A percentile compares a stretch with the other conserved stretches of the same genome.
Conservation (phyloP, 2,888 invertebrate genomes). For the Drosophila mettleri region DNA sequence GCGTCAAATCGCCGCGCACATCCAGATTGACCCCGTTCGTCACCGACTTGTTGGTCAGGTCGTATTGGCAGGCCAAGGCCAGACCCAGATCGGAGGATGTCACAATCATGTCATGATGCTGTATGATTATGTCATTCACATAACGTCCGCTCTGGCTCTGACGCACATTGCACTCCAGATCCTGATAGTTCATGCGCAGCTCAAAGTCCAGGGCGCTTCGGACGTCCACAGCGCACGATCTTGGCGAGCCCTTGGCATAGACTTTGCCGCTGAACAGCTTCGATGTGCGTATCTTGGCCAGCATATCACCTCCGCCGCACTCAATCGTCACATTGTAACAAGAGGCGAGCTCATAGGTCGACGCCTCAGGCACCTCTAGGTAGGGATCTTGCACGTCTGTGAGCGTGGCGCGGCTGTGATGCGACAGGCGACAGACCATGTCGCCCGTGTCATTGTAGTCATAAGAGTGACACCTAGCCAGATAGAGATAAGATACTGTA, state of each 20-base stretch:
- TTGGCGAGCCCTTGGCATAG: slow-evolving; percentile 93
- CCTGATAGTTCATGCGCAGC: slow-evolving; percentile 95
- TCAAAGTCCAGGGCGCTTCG: slow-evolving; percentile 95
- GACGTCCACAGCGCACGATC: slow-evolving; percentile 95
- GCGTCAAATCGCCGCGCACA: slow-evolving; percentile 93
- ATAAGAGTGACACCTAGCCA: slow-evolving; percentile 93
- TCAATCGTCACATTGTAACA: slow-evolving; percentile 98
- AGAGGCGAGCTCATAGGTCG: slow-evolving; percentile 95
- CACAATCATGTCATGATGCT: slow-evolving; percentile 97
- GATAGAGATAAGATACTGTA: too few relatives aligned
- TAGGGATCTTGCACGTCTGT: slow-evolving; percentile 96
- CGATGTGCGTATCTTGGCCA: slow-evolving; percentile 95
- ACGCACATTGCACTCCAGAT: slow-evolving; percentile 96
- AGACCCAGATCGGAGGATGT: slow-evolving; percentile 96
- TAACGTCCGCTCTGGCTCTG: slow-evolving; percentile 94
- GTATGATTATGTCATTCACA: slow-evolving; percentile 95
- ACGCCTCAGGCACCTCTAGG: slow-evolving; percentile 95
- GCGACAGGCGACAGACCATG: slow-evolving; percentile 88
- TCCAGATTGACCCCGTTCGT: slow-evolving; percentile 95
- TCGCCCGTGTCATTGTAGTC: slow-evolving; percentile 93
- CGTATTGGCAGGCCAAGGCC: slow-evolving; percentile 96
- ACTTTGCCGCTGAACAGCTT: slow-evolving; percentile 89
- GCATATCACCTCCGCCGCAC: slow-evolving; percentile 96
- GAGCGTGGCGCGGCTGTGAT: slow-evolving; percentile 95
- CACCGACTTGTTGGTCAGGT: slow-evolving; percentile 96